phyloP scores from a whole-genome alignment of 2,888 invertebrate genomes.

The Zaprionus obscuricornis region DNA sequence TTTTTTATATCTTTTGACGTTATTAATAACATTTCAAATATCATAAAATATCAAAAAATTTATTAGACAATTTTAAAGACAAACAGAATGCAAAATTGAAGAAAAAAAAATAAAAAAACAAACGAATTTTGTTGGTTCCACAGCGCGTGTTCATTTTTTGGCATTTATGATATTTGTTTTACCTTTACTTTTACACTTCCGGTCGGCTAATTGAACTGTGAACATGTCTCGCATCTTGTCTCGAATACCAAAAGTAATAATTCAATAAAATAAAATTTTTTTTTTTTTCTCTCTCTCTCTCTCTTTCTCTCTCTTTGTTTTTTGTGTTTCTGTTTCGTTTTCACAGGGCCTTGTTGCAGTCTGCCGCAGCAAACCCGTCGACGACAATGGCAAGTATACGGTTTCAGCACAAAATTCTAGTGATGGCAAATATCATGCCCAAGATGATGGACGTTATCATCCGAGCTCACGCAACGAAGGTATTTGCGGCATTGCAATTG shows the following conservation, averaged over 20 bases:
- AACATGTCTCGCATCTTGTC: constrained; percentile 9
- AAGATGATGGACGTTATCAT: constrained; percentile 76
- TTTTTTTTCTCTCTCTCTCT: background rate
- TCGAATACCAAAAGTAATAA: no score
- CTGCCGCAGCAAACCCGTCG: constrained; percentile 67
- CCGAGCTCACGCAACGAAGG: constrained; percentile 72
- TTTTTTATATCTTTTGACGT: constrained; percentile 17
- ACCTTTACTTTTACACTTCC: constrained; percentile 34
- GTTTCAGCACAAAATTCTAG: constrained; percentile 63
- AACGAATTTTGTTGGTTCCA: constrained; percentile 14
- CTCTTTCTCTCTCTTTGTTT: background rate
- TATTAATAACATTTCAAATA: constrained; percentile 45
- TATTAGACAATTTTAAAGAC: constrained; percentile 2
- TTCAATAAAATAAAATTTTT: background rate
- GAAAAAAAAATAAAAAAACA: constrained; percentile 1
- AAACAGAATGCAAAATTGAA: no score
- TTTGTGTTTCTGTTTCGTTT: background rate
- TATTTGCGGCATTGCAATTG: constrained; percentile 63
- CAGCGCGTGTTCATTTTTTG: constrained; percentile 31
- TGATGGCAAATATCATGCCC: constrained; percentile 76
- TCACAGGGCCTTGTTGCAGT: constrained; percentile 74
- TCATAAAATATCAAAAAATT: constrained; percentile 30
- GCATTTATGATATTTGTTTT: constrained; percentile 29
- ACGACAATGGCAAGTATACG: constrained; percentile 80
- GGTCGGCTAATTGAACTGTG: constrained; percentile 35